Evolutionary conservation across 2,888 invertebrate genomes (phyloP).

Genomic region (Drosophila cognata): DNA sequence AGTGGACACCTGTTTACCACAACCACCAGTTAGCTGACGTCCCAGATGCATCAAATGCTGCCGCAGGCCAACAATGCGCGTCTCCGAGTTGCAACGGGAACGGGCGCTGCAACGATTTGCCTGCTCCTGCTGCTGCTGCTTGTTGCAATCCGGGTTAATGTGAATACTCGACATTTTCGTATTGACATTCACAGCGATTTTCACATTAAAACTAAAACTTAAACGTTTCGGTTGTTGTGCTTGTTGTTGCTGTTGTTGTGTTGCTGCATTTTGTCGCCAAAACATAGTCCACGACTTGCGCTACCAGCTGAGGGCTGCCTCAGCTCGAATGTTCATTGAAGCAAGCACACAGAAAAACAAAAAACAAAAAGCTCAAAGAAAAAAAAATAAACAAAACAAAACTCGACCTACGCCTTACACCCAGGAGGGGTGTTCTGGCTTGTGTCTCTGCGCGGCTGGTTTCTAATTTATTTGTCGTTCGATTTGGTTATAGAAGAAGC

Average conservation of each 20-base stretch:
- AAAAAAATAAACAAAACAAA: not conserved
- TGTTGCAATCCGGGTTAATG: slow-evolving; percentile 24
- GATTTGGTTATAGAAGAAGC: slow-evolving; percentile 34
- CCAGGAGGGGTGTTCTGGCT: slow-evolving; percentile 4
- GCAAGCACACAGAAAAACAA: not conserved
- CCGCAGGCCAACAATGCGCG: slow-evolving; percentile 26
- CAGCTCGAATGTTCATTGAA: slow-evolving; percentile 39
- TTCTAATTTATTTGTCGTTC: slow-evolving; percentile 53
- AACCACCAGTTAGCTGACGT: slow-evolving; percentile 28
- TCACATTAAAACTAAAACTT: slow-evolving; percentile 71
- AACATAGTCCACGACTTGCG: slow-evolving; percentile 59
- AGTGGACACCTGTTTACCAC: not conserved
- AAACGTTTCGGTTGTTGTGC: slow-evolving; percentile 47
- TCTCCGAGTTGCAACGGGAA: slow-evolving; percentile 2
- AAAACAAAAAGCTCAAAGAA: not conserved
- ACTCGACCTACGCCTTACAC: slow-evolving; percentile 43
- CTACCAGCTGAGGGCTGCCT: not conserved
- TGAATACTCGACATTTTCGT: slow-evolving; percentile 63
- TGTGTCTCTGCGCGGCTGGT: slow-evolving; percentile 32
- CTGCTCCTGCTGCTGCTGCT: slow-evolving; percentile 1
- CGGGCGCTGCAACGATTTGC: not conserved
- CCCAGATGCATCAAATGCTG: slow-evolving; percentile 50
- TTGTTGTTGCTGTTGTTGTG: slow-evolving; percentile 29
- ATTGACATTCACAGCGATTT: slow-evolving; percentile 73
- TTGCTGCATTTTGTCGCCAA: slow-evolving; percentile 63